Evolutionary conservation across 2,113 vertebrate genomes (phyloP).

Genomic region (Sylvicapra grimmia): DNA sequence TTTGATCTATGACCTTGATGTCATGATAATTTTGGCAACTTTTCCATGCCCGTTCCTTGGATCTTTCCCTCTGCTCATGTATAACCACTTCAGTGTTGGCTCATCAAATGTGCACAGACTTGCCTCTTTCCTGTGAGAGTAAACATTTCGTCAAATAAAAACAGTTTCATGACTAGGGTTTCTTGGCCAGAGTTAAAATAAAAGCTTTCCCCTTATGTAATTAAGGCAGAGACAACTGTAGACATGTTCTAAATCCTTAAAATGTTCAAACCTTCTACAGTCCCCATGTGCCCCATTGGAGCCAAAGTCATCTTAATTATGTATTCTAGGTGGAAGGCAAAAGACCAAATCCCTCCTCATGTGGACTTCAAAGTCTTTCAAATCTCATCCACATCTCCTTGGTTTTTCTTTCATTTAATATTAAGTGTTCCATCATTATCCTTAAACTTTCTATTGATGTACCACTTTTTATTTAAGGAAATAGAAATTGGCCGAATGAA

Average conservation of each 20-base stretch:
- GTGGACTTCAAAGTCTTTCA: slow-evolving; percentile 44
- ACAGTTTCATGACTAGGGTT: slow-evolving; percentile 64
- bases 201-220: slow-evolving; percentile 61
- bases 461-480: slow-evolving; percentile 54
- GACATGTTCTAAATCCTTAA: slow-evolving; percentile 59
- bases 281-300: slow-evolving; percentile 28
- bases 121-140: slow-evolving; percentile 60
- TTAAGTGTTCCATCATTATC: slow-evolving; percentile 40
- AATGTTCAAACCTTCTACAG: slow-evolving; percentile 38
- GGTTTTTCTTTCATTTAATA: slow-evolving; percentile 61
- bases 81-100: slow-evolving; percentile 61
- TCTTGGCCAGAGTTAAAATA: slow-evolving; percentile 69
- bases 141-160: slow-evolving; percentile 71
- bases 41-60: slow-evolving; percentile 47
- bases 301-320: slow-evolving; percentile 57
- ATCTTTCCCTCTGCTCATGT: slow-evolving; percentile 45
- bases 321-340: slow-evolving; percentile 56
- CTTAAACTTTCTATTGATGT: slow-evolving; percentile 37
- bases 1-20: slow-evolving; percentile 58
- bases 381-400: slow-evolving; percentile 22
- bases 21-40: slow-evolving; percentile 56
- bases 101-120: slow-evolving; percentile 8
- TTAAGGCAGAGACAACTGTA: slow-evolving; percentile 62
- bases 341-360: slow-evolving; percentile 31
- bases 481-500: slow-evolving; percentile 26